phyloP scores from a whole-genome alignment of 2,888 invertebrate genomes.

The Aquatica leii region DNA sequence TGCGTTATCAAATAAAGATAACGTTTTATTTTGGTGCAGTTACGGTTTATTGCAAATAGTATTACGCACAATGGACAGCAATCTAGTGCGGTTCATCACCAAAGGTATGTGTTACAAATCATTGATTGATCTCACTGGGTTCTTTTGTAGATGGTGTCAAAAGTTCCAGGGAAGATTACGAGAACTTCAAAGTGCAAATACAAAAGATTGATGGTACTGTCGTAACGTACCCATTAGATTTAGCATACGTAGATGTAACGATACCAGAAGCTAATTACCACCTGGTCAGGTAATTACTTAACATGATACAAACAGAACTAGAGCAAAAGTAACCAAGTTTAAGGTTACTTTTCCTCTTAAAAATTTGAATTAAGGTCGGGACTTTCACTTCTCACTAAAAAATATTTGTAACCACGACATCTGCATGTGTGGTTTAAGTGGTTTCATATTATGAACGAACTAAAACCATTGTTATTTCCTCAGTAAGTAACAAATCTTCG shows the following conservation, averaged over 20 bases:
- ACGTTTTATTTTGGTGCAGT: background rate
- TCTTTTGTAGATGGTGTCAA: constrained; percentile 45
- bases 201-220: constrained; percentile 57
- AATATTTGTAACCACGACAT: constrained; percentile 7
- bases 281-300: constrained; percentile 54
- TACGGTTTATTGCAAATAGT: too few species aligned
- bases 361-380: background rate
- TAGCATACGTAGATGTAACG: constrained; percentile 53
- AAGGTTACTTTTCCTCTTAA: background rate
- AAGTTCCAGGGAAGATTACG: constrained; percentile 46
- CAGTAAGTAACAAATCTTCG: background rate
- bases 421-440: constrained; percentile 6
- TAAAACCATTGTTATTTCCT: background rate
- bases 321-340: background rate
- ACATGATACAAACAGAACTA: background rate
- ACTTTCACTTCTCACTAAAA: constrained; percentile 6
- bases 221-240: constrained; percentile 49
- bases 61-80: constrained; percentile 42
- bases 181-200: constrained; percentile 52
- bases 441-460: background rate
- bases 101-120: constrained; percentile 43
- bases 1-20: background rate
- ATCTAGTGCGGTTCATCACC: constrained; percentile 47
- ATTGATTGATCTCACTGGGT: background rate
- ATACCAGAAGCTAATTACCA: constrained; percentile 56